Percentiles rank a stretch among this genome's conserved stretches.
Conservation (phyloP, 2,797 vertebrate genomes). For the Smutsia gigantea region DNA sequence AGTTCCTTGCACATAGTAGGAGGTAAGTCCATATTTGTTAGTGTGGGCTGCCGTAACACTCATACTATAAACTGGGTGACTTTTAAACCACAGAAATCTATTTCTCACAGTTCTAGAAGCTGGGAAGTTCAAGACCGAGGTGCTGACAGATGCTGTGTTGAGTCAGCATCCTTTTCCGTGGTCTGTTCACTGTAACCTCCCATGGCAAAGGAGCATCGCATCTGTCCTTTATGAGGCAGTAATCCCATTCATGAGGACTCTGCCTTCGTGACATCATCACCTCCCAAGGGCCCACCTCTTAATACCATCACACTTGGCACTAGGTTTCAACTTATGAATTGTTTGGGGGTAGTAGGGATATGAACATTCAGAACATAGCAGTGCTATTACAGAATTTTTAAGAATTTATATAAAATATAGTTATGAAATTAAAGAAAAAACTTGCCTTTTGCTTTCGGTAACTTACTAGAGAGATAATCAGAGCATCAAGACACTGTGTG, state of each 20-base stretch:
- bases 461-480: conserved; percentile 6
- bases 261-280: not conserved
- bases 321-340: not conserved
- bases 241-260: not conserved
- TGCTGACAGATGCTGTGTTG: not conserved
- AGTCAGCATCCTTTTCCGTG: not conserved
- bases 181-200: not conserved
- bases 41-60: not conserved
- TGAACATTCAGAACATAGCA: not conserved
- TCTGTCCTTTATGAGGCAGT: not conserved
- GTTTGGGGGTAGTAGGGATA: not conserved
- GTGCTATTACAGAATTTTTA: not conserved
- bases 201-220: too few relatives aligned
- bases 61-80: not conserved
- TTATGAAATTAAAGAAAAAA: not conserved
- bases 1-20: not conserved
- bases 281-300: not conserved
- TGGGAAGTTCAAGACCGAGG: not conserved
- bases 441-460: not conserved
- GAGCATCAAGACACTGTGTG: not conserved
- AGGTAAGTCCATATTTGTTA: not conserved
- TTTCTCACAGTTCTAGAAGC: not conserved
- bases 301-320: not conserved
- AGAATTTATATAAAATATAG: conserved; percentile 8
- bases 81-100: not conserved